phyloP scores from a whole-genome alignment of 1,140 invertebrate genomes.

The Mesaphorura yosii region DNA sequence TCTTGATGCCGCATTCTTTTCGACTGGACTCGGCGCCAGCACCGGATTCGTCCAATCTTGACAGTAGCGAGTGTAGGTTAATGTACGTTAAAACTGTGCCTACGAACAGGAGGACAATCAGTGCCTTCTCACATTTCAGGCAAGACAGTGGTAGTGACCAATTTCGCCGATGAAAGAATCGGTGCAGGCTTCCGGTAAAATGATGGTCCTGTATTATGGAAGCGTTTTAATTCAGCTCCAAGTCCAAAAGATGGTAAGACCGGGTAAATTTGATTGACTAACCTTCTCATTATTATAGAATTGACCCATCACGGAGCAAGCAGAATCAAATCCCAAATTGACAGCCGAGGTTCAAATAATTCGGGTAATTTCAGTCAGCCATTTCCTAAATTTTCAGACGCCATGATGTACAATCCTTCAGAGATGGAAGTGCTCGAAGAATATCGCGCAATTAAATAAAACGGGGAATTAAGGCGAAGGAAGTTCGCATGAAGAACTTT shows the following conservation, averaged over 20 bases:
- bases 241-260: too few species aligned
- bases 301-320: not conserved
- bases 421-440: too few species aligned
- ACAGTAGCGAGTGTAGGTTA: conserved; percentile 7
- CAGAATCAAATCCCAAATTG: not conserved
- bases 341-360: not conserved
- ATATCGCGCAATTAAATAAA: too few species aligned
- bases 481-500: too few species aligned
- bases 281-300: conserved; percentile 2
- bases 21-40: not conserved
- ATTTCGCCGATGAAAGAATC: too few species aligned
- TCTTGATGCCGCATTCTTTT: not conserved
- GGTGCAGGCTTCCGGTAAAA: too few species aligned
- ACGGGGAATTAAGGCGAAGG: too few species aligned
- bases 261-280: not conserved
- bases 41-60: not conserved
- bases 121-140: conserved; percentile 7
- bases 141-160: not conserved
- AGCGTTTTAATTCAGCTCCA: too few species aligned
- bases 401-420: too few species aligned
- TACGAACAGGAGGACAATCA: conserved; percentile 5
- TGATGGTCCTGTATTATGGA: too few species aligned
- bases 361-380: too few species aligned
- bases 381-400: too few species aligned
- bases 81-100: conserved; percentile 16